phyloP scores from a whole-genome alignment of 2,797 vertebrate genomes.

The Acrossocheilus fasciatus region DNA sequence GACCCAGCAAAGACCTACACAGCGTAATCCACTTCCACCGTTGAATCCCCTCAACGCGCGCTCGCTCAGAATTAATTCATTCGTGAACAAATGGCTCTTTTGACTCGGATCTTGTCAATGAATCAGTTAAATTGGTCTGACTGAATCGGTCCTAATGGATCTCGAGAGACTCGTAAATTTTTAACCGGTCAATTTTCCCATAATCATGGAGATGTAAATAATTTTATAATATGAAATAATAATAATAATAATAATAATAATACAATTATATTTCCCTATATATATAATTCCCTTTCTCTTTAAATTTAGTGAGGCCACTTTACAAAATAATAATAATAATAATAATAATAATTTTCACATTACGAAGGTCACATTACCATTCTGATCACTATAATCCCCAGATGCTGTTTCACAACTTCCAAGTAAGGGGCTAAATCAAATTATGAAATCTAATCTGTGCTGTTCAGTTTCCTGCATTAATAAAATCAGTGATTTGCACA shows the following conservation, averaged over 20 bases:
- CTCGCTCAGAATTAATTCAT: background rate
- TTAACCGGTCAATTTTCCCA: background rate
- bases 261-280: background rate
- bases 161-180: background rate
- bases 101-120: slow-evolving; percentile 2
- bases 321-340: background rate
- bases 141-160: background rate
- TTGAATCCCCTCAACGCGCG: background rate
- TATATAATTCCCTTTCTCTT: background rate
- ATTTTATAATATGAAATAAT: background rate
- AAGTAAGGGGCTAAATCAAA: slow-evolving; percentile 30
- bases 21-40: background rate
- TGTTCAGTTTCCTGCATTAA: slow-evolving; percentile 52
- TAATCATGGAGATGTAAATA: background rate
- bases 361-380: background rate
- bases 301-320: background rate
- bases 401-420: slow-evolving; percentile 34
- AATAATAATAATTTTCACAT: background rate
- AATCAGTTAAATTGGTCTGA: background rate
- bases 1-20: background rate
- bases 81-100: background rate
- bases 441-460: slow-evolving; percentile 55
- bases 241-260: slow-evolving; percentile 7
- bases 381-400: background rate
- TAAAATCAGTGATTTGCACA: slow-evolving; percentile 58